Base-by-base conservation (phyloP, 2,888 invertebrate genomes). In the Altica lythri region DNA sequence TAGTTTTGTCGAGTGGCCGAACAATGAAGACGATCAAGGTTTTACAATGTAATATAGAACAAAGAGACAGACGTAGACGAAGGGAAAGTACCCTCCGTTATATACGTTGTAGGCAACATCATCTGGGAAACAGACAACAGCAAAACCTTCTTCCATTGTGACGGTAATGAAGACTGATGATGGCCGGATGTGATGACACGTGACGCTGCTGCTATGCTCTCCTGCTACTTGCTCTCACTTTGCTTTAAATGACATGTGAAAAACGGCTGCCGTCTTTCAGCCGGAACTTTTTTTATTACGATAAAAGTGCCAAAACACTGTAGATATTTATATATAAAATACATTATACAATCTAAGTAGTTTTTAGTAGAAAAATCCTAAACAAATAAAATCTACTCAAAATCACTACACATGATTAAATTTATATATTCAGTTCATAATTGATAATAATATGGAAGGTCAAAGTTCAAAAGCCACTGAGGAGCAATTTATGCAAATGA, bases 161-260 rank as follows among this genome's bases (percentile, higher is more conserved):
- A 64, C 65, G 63, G 64, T 74, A 74, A 74, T 74, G 74, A 74
- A 74, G 74, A 74, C 71, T 67, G 73, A 74, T 74, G 73, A 73
- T 72, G 66, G 68, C 68, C 67, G 66, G 70, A 71, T 65, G 68
- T 64, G 69, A 71, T 68, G 69, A 70, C 68, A 68, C 59, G 63
- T 64, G 57, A 57, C 44, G 49, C 37, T 59, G 53, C 32, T 46
- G 49, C 47, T 49, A 46, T 46, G 35, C 55, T 53, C 44, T 30
- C 44, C 46, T 53, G 43, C 49, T 42, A 30, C 50, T 45, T 22
- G 32, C 52, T 44, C 53, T 46, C 30, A 40, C 37, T 34, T 43
- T 37, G 43, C 34, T 17, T 25, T 35, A 27, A 17, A 35, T 29
- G 43, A 47, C 42, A 32, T 14, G 50, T 49, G 49, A 49, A 40